Evolutionary conservation across 2,797 vertebrate genomes (phyloP), one percentile per base, ranked within the genome.

Genomic region (Megalops cyprinoides): DNA sequence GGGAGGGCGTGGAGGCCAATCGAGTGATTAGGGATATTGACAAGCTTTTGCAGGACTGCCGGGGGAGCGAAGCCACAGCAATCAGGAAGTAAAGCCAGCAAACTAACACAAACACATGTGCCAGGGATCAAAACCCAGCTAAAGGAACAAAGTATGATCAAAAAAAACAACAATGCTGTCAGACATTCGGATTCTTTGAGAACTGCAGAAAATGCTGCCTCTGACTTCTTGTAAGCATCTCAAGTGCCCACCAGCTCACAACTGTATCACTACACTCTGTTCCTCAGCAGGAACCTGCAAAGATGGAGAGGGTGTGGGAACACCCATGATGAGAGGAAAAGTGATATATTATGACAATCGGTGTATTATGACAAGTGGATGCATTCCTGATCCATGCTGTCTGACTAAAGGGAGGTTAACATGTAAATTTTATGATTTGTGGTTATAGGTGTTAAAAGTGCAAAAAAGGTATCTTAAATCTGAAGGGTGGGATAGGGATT

Each of bases 21-120:
- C 98, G 98, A 93, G 98, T 98, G 82, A 97, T 98, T 90, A 95
- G 97, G 91, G 98, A 99, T 95, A 99, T 99, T 87, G 97, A 99
- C 92, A 98, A 99, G 93, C 97, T 99, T 86, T 96, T 99, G 92
- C 97, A 99, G 92, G 98, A 99, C 96, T 99, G 98, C 94, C 94
- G 97, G 90, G 97, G 97, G 90, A 97, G 88, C 7, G 97, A 99
- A 91, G 93, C 96, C 87, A 93, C 96, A 65, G 93, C 96, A 85
- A 91, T 99, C 94, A 97, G 97, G 92, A 99, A 99, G 94, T 99
- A 92, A 98, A 92, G 87, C 80, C 49, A 49, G 74, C 34, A 81
- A 86, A 82, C 67, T 37, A 51, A 18, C 20, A 31, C 53, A 34
- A n/a, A 51, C 49, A 56, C 49, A 73, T 23, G 31, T 75, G 9